Percentiles rank a stretch among this genome's conserved stretches.
phyloP scores from a whole-genome alignment of 37 sponge, comb jelly and placozoan genomes.

The Ianthella basta region DNA sequence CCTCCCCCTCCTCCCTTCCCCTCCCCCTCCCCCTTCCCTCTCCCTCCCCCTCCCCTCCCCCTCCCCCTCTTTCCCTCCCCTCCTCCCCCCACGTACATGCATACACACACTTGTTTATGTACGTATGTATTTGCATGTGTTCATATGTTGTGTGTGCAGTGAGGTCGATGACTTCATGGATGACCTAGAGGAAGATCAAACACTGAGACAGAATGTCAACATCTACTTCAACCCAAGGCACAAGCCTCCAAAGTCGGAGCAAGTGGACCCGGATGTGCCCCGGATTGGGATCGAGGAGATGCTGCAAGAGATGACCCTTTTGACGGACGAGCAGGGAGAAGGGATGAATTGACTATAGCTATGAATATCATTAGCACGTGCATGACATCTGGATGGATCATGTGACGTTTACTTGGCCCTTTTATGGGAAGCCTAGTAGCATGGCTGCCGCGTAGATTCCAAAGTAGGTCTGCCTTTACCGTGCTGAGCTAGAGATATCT shows the following conservation, averaged over 20 bases:
- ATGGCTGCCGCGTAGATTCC: too few species aligned
- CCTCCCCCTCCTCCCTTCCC: too few species aligned
- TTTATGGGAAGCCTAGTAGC: too few species aligned
- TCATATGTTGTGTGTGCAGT: neutral
- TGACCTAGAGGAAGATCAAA: conserved; percentile 70
- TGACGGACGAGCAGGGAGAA: neutral
- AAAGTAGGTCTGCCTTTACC: too few species aligned
- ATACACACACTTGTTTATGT: too few species aligned
- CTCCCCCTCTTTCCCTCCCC: too few species aligned
- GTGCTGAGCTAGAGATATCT: too few species aligned
- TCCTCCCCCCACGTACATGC: neutral
- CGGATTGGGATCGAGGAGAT: conserved; percentile 91
- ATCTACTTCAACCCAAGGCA: conserved; percentile 61
- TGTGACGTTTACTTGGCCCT: too few species aligned
- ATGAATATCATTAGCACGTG: too few species aligned
- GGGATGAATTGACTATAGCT: neutral
- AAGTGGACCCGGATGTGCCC: conserved; percentile 62
- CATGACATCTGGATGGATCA: too few species aligned
- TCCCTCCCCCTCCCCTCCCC: too few species aligned
- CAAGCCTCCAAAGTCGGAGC: neutral
- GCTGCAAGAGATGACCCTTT: conserved; percentile 74
- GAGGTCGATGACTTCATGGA: conserved; percentile 71
- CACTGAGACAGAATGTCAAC: conserved; percentile 82
- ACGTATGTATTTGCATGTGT: neutral
- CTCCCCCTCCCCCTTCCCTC: too few species aligned